Base-by-base conservation (phyloP, 2,888 invertebrate species). In the Thera obeliscata region DNA sequence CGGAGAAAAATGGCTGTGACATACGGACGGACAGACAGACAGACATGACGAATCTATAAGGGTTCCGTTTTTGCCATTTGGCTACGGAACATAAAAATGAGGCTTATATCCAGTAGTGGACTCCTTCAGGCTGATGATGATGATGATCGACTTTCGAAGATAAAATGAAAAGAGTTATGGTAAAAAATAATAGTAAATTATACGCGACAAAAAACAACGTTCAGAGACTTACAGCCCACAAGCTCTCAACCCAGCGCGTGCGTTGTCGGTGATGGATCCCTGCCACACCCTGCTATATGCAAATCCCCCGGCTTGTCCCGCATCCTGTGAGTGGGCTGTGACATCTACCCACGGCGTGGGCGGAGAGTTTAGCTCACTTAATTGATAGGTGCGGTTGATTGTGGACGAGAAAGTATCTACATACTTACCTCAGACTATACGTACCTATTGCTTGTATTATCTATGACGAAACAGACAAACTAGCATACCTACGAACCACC, bases 221-320 rank as follows among this genome's bases (percentile, higher is more conserved):
- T 2, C 55, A 52, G 33, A 52, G 33, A 52, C 52, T 50, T 9
- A 52, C 52, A 52, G 9, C 38, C 56, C n/a, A 38, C 38, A 12
- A n/a, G 7, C 46, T 57, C 46, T 33, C 35, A 6, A 48, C 63
- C 67, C 66, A 67, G 73, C 74, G 73, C 68, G 60, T 50, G 69
- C 73, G 74, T 68, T 11, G 59, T 61, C 66, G 11, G 59, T 66
- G 73, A 73, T 71, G 69, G 67, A 73, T 69, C 48, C 66, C 36
- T 35, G 65, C 64, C 67, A 72, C 66, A 66, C 73, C 73, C 70
- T 69, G 73, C 67, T 66, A 69, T 72, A 77, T 74, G 76, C 70
- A 76, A 78, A 75, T 75, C 67, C 61, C 66, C 36, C 50, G 69
- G 72, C 74, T 74, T 75, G 75, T 72, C 73, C 71, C 69, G 56